Evolutionary conservation across 2,113 vertebrate species (phyloP), one percentile per base, ranked within the genome.

Genomic region (Percina caprodes): DNA sequence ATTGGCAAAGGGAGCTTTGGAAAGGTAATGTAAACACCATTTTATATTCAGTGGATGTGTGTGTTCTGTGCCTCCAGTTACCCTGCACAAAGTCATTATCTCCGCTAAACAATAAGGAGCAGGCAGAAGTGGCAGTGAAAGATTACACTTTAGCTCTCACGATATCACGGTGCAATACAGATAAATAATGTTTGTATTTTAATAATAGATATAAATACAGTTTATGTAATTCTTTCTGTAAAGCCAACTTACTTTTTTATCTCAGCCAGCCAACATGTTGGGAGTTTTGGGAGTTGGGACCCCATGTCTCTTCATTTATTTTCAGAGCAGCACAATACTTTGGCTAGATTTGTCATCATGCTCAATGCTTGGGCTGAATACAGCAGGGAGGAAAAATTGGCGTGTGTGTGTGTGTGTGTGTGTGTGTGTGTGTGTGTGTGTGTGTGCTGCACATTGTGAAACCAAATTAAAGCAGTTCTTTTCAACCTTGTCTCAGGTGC

Each of bases 1-100:
- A 96, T 96, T 39, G 95, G 95, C 58, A 96, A 96, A 33, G 95
- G 95, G 4, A 96, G 95, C 83, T 96, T 96, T 68, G 95, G 95
- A 79, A 96, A 96, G 95, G 95, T 96, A 94, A 92, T 16, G 66
- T 16, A 23, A 49, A 8, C 24, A 61, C 18, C 13, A 6, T 35
- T 60, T 80, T 35, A 48, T 59, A 30, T 45, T 19, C 62, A 49
- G 23, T 74, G 39, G 33, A 23, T 49, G 46, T 59, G 21, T 54
- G 33, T 62, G 52, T 83, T 88, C n/a, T 79, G 79, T 24, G 9
- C 70, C 52, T 72, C 79, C 83, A 90, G 74, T 91, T 77, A 76
- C 33, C 69, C 61, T 10, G 48, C 77, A 67, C 56, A 67, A 54
- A 82, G 68, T 82, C 61, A 42, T 85, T 66, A 79, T 39, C 59